These are phyloP conservation scores for Neelides sp. DNA, from an alignment of 1,140 invertebrate genomes.

Conservation along the genomic window DNA sequence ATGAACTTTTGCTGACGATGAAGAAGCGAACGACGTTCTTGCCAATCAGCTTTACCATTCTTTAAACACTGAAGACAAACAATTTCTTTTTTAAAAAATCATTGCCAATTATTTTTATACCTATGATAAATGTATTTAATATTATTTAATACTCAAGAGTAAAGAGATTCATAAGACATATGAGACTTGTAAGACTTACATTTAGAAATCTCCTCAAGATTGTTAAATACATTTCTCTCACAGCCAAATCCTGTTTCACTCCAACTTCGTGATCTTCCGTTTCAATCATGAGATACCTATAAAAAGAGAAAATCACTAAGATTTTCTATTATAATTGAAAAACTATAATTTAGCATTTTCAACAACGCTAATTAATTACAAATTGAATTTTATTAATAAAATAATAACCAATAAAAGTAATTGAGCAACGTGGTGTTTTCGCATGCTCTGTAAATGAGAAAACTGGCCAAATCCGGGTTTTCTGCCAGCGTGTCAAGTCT, in stretches of 20 bases:
- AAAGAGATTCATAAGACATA: background rate
- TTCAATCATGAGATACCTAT: conserved; percentile 73
- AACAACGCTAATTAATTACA: conserved; percentile 2
- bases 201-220: conserved; percentile 78
- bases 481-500: no score
- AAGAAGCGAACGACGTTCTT: conserved; percentile 55
- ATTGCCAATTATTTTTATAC: no score
- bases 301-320: background rate
- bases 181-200: conserved; percentile 21
- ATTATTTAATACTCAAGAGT: background rate
- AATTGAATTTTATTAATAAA: background rate
- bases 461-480: conserved; percentile 64
- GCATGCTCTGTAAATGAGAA: conserved; percentile 79
- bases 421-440: conserved; percentile 80
- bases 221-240: conserved; percentile 72
- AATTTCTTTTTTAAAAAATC: background rate
- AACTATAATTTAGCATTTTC: no score
- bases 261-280: conserved; percentile 60
- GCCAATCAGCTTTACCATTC: conserved; percentile 52
- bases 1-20: conserved; percentile 78
- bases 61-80: conserved; percentile 33
- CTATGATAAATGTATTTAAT: no score
- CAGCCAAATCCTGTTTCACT: conserved; percentile 56
- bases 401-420: conserved; percentile 80
- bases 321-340: background rate